These are phyloP conservation scores for Meganola albula DNA, from an alignment of 2,888 invertebrate genomes.

Conservation along the genomic window DNA sequence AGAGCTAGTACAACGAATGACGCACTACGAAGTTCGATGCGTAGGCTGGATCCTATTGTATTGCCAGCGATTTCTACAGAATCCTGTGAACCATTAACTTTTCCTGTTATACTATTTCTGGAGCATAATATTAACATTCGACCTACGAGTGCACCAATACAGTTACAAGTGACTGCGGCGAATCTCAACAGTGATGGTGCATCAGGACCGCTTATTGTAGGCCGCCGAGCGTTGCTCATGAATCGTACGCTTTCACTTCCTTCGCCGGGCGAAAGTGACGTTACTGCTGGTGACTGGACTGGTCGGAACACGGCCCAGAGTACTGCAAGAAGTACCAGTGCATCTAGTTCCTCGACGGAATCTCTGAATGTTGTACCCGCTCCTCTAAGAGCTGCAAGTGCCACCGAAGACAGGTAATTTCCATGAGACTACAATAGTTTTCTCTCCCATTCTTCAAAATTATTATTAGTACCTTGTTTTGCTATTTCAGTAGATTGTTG, in stretches of 20 bases:
- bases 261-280: constrained; percentile 64
- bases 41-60: constrained; percentile 64
- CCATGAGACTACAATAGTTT: no score
- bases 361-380: constrained; percentile 48
- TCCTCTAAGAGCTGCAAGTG: constrained; percentile 40
- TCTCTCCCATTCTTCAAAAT: no score
- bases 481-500: constrained; percentile 21
- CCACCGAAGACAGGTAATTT: constrained; percentile 60
- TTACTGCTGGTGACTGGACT: constrained; percentile 58
- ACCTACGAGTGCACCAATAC: constrained; percentile 68
- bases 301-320: constrained; percentile 56
- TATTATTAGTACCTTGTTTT: no score
- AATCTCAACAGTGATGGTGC: constrained; percentile 62
- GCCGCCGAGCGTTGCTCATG: constrained; percentile 63
- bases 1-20: constrained; percentile 53
- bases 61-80: constrained; percentile 56
- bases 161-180: constrained; percentile 66
- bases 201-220: constrained; percentile 64
- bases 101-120: constrained; percentile 68
- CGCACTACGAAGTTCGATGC: constrained; percentile 63
- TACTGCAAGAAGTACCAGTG: constrained; percentile 53
- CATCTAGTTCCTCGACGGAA: constrained; percentile 63
- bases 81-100: constrained; percentile 58
- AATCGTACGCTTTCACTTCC: constrained; percentile 63
- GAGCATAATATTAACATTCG: constrained; percentile 68